phyloP scores from a whole-genome alignment of 2,797 vertebrate genomes.

The Poecilia picta region DNA sequence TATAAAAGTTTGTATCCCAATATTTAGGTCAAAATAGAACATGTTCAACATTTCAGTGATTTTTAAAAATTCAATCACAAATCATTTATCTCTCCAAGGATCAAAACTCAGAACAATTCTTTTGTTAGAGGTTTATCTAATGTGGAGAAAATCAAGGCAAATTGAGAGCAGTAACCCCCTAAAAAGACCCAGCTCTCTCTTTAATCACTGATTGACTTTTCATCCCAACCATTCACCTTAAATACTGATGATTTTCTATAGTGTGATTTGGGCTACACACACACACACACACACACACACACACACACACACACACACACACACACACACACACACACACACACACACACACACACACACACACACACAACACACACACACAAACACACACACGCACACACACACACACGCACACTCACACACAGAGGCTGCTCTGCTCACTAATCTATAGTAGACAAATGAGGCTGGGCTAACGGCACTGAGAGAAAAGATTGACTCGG shows the following conservation, averaged over 20 bases:
- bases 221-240: slow-evolving; percentile 84
- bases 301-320: not conserved
- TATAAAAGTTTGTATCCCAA: not conserved
- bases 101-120: not conserved
- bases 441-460: slow-evolving; percentile 82
- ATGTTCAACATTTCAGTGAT: not conserved
- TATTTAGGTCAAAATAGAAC: not conserved
- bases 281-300: not conserved
- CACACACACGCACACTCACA: slow-evolving; percentile 1
- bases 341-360: not conserved
- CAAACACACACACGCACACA: not conserved
- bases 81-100: not conserved
- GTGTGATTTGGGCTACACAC: slow-evolving; percentile 75
- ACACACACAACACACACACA: not conserved
- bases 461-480: slow-evolving; percentile 64
- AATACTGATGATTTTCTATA: slow-evolving; percentile 92
- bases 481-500: slow-evolving; percentile 80
- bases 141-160: not conserved
- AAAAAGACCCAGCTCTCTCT: slow-evolving; percentile 43
- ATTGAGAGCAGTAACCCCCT: slow-evolving; percentile 14
- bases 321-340: no score
- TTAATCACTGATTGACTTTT: slow-evolving; percentile 76
- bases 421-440: slow-evolving; percentile 31
- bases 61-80: not conserved
- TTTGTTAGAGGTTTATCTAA: slow-evolving; percentile 1